Evolutionary conservation across 2,797 vertebrate species (phyloP), one percentile per base, ranked within the genome.

Genomic region (Knipowitschia caucasica): DNA sequence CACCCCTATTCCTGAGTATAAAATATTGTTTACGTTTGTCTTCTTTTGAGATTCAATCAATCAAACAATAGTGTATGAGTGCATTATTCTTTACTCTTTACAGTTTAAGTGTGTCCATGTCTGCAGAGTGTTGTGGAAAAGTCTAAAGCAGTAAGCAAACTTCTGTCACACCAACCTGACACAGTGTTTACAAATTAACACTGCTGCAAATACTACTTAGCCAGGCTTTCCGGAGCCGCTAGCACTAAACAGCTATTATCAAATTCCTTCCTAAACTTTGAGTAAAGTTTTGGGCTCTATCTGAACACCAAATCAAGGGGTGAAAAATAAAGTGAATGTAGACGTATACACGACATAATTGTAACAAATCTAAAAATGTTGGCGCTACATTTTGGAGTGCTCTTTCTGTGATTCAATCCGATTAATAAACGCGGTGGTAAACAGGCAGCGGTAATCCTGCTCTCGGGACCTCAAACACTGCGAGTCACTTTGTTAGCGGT

Each of bases 401-500:
- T 6, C 14, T 35, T 35, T 15, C 17, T 5, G 34, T 17, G 34
- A 35, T 35, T 35, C 56, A 50, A 59, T 61, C 49, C 35, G 26
- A 45, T 33, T 51, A 69, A 47, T 60, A 39, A 50, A 53, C 34
- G 50, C 68, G 25, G 44, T 8, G 45, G 45, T 24, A 45, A 70
- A 58, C 36, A 47, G 8, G 50, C 31, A 60, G 57, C 69, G 64
- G 74, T 62, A 84, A 75, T 62, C 59, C 59, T 69, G 38, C 53
- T 71, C 53, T 42, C 54, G 62, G 50, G 67, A 73, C 39, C 27
- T 7, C n/a, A 62, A 24, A 56, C 61, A 26, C 71, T 71, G 61
- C 43, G 62, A 67, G 62, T 74, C 69, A 66, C 71, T 67, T 66
- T 76, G 75, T 63, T 57, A 56, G 38, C 11, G 26, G 29, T 56